A percentile compares a stretch with the other conserved stretches of the same genome.
Conservation (phyloP, 2,888 invertebrate species). For the Athetis lepigone region DNA sequence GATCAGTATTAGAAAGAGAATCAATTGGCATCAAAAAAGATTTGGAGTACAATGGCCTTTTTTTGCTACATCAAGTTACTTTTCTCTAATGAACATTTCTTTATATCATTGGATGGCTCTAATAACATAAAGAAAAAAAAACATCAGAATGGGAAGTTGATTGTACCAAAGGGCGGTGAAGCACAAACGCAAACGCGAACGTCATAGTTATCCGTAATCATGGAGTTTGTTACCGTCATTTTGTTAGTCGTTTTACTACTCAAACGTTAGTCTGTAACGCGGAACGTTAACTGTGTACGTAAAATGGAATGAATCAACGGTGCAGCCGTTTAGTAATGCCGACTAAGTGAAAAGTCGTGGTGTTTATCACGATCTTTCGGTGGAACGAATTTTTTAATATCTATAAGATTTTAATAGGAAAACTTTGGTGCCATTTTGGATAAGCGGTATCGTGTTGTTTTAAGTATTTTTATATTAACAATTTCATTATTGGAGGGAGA, state of each 20-base stretch:
- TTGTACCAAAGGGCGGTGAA: conserved; percentile 5
- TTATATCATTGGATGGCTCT: too few species aligned
- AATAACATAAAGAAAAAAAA: too few species aligned
- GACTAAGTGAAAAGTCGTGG: conserved; percentile 18
- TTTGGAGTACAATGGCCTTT: too few species aligned
- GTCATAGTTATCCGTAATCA: conserved; percentile 52
- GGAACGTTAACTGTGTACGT: conserved; percentile 71
- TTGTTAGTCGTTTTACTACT: conserved; percentile 70
- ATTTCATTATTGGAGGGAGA: too few species aligned
- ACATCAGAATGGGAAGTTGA: not conserved
- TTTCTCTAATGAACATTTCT: too few species aligned
- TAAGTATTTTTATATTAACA: too few species aligned
- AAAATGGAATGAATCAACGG: conserved; percentile 70
- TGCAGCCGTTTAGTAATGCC: conserved; percentile 57
- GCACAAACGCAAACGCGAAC: conserved; percentile 34
- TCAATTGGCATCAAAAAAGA: too few species aligned
- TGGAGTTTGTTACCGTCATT: conserved; percentile 63
- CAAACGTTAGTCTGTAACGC: conserved; percentile 63
- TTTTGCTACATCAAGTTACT: too few species aligned
- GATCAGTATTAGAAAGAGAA: too few species aligned
- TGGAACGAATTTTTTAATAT: not conserved
- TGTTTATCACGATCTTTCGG: not conserved
- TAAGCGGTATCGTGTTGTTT: too few species aligned
- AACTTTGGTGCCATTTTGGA: too few species aligned
- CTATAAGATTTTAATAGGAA: not conserved